Evolutionary conservation across 2,888 invertebrate species (phyloP).

Genomic region (Polymixis flavicincta): DNA sequence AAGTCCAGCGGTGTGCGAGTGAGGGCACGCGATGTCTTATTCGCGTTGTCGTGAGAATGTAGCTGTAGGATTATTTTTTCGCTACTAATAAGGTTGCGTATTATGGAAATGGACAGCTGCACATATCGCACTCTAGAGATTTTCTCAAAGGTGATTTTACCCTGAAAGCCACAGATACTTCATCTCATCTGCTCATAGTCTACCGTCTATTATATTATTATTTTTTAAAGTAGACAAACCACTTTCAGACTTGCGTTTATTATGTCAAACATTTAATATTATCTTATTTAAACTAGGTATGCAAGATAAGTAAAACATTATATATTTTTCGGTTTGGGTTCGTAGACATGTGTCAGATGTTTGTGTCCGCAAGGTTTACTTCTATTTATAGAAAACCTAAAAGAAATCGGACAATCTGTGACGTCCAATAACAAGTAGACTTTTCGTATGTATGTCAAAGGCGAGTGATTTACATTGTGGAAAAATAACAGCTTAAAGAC

Average conservation of each 20-base stretch:
- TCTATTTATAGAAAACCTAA: conserved; percentile 16
- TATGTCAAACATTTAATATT: not conserved
- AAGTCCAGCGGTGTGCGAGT: too few relatives aligned
- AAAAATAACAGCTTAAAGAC: not conserved
- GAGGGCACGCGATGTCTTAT: too few relatives aligned
- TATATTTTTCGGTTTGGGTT: not conserved
- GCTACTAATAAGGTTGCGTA: too few relatives aligned
- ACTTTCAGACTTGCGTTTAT: not conserved
- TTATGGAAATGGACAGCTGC: too few relatives aligned
- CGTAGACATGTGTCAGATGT: not conserved
- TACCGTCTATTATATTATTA: too few relatives aligned
- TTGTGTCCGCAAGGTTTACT: not conserved
- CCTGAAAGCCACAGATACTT: too few relatives aligned
- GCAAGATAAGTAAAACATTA: not conserved
- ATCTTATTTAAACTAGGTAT: not conserved
- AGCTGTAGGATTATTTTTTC: not conserved
- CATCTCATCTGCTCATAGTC: too few relatives aligned
- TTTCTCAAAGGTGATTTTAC: too few relatives aligned
- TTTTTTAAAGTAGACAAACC: not conserved
- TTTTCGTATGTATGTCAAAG: not conserved
- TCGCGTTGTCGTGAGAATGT: too few relatives aligned
- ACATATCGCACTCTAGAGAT: too few relatives aligned
- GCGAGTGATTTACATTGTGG: too few relatives aligned
- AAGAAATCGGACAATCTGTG: conserved; percentile 2
- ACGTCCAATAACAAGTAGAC: not conserved